Conservation (phyloP, 2,113 vertebrate genomes). For the Thryonomys swinderianus region DNA sequence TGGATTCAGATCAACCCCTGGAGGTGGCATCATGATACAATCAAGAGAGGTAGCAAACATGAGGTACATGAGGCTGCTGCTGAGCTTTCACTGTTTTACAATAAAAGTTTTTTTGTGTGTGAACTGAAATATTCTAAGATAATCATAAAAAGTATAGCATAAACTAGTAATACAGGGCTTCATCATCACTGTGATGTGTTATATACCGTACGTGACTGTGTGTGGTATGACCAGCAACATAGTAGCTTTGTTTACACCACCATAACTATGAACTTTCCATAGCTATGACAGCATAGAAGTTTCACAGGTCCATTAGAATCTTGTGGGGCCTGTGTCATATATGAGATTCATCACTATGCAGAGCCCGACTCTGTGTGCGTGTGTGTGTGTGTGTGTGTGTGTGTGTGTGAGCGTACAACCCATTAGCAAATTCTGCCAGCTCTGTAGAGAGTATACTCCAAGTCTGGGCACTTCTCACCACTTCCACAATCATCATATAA, state of each 20-base stretch:
- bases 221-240: not conserved
- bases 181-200: not conserved
- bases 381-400: not conserved
- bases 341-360: not conserved
- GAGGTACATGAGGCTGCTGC: not conserved
- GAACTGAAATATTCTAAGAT: not conserved
- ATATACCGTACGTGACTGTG: not conserved
- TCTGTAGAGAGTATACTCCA: not conserved
- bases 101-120: not conserved
- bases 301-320: not conserved
- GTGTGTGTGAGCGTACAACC: not conserved
- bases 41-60: not conserved
- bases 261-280: not conserved
- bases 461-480: not conserved
- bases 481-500: not conserved
- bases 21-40: not conserved
- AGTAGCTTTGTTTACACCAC: no score
- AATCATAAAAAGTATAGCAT: not conserved
- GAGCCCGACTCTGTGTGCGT: not conserved
- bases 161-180: not conserved
- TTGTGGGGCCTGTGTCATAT: not conserved
- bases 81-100: not conserved
- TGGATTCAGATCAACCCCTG: not conserved
- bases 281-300: not conserved
- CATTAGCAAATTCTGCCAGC: not conserved